These are phyloP conservation scores for Raphicerus campestris DNA, from an alignment of 2,113 vertebrate species.

Conservation along the genomic window DNA sequence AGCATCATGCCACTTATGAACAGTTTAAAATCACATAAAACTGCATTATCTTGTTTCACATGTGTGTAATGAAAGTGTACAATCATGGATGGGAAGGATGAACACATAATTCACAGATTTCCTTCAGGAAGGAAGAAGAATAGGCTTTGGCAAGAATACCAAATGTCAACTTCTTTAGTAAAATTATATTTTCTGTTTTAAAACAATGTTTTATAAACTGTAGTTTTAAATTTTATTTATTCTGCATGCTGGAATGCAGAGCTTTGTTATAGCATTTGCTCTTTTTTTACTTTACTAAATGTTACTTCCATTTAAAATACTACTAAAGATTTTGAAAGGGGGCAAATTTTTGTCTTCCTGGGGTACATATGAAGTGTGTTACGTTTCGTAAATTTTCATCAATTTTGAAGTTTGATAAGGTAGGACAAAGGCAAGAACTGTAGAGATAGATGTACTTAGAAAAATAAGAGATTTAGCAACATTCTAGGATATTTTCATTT, in stretches of 20 bases:
- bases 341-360: background rate
- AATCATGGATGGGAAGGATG: background rate
- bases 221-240: conserved; percentile 4
- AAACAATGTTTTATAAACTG: background rate
- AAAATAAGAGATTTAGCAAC: background rate
- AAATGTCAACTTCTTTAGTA: background rate
- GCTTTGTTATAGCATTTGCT: background rate
- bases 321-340: background rate
- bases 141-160: background rate
- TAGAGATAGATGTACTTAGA: background rate
- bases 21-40: background rate
- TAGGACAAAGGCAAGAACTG: background rate
- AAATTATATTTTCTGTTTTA: background rate
- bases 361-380: background rate
- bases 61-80: background rate
- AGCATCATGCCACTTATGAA: background rate
- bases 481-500: background rate
- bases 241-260: background rate
- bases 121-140: background rate
- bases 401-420: background rate
- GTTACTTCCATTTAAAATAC: background rate
- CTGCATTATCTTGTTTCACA: background rate
- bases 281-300: background rate
- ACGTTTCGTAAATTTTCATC: background rate
- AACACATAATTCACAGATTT: background rate